Base-by-base conservation (phyloP, 2,797 vertebrate species). In the Xyrichtys novacula region DNA sequence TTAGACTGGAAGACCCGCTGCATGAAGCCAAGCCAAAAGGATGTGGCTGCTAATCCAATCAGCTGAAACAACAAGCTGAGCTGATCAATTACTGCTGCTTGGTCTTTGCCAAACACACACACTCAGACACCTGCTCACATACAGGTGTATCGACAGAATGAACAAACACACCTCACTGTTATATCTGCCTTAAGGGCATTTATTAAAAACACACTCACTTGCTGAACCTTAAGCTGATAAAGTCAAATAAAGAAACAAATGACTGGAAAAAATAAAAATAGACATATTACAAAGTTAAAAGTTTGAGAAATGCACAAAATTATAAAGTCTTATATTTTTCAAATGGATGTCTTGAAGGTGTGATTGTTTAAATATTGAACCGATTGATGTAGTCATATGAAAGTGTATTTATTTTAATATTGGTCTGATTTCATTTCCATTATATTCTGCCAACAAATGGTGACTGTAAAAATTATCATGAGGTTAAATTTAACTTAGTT, bases 71-170 rank as follows among this genome's bases (percentile, higher is more conserved):
- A 91, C 85, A 87, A 76, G 78, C 71, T 89, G 85, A 90, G 84
- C 84, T 88, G 89, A 94, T 93, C 92, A 91, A 93, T 93, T 85
- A 90, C 88, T 78, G 85, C 76, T 88, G 73, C 50, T 50, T 86
- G 78, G 65, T 69, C 49, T 66, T 36, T 57, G 42, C 20, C 38
- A 63, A 4, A 44, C 23, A 53, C 49, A 76, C n/a, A 50, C 31
- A 50, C n/a, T 19, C 43, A 39, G 5, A n/a, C 26, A 47, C 40
- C 7, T 34, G 17, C 4, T 26, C n/a, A 3, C 17, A 44, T 16
- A 16, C 23, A 71, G 22, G 66, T 23, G 69, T 16, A 66, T 5
- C 39, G 43, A 55, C 11, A 53, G 8, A 44, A 22, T 26, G 81
- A 83, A 74, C 73, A 49, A 74, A 23, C 16, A 16, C 2, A 23